phyloP scores from a whole-genome alignment of 2,113 vertebrate genomes.

The Chamaea fasciata region DNA sequence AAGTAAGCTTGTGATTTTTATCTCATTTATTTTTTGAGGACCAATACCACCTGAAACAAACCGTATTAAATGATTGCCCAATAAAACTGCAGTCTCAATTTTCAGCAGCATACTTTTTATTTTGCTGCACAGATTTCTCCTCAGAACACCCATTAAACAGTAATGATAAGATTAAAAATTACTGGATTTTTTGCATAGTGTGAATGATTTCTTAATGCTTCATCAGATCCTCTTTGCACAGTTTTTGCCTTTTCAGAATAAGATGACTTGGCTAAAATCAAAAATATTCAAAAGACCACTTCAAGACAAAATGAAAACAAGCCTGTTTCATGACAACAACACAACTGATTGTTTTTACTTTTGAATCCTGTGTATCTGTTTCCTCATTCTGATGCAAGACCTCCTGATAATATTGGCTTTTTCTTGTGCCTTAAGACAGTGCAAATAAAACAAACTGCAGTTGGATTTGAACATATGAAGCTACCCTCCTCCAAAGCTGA shows the following conservation, averaged over 20 bases:
- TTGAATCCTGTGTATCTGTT: not conserved
- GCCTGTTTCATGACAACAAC: not conserved
- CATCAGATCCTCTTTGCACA: not conserved
- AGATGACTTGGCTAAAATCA: not conserved
- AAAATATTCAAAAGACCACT: not conserved
- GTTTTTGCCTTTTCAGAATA: not conserved
- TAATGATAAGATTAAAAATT: not conserved
- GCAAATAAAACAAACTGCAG: not conserved
- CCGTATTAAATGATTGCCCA: not conserved
- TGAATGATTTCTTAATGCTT: not conserved
- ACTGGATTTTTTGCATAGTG: not conserved
- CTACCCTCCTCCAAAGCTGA: not conserved
- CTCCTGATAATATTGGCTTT: not conserved
- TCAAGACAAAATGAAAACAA: not conserved
- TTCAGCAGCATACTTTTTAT: not conserved
- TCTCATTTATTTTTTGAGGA: not conserved
- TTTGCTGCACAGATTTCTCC: not conserved
- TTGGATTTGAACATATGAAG: not conserved
- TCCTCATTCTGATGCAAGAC: not conserved
- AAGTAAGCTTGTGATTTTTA: not conserved
- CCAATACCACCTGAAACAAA: not conserved
- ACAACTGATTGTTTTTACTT: not conserved
- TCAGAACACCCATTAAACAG: not conserved
- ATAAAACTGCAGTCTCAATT: not conserved
- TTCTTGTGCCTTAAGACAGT: not conserved